These are phyloP conservation scores for Pan troglodytes DNA, from an alignment of 2,113 vertebrate species.

Conservation along the genomic window NHGRI_mPanTro3-v2.1_pri NC_072403.2:80753501-80754000, in stretches of 20 bases:
- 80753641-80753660: not conserved
- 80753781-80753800: not conserved
- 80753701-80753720: not conserved
- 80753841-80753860: not conserved
- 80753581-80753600: not conserved
- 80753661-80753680: not conserved
- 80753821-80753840: not conserved
- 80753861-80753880: not conserved
- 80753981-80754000: not conserved
- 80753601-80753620: not conserved
- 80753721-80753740: not conserved
- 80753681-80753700: conserved; percentile 4
- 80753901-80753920: conserved; percentile 7
- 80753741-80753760: not conserved
- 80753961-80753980: not conserved
- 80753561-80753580: not conserved
- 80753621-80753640: not conserved
- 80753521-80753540: not conserved
- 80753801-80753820: not conserved
- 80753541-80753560: not conserved
- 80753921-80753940: not conserved
- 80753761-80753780: not conserved
- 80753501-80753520: conserved; percentile 32
- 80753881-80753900: not conserved
- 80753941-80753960: not conserved